Evolutionary conservation across 2,113 vertebrate genomes (phyloP), one percentile per base, ranked within the genome.

Genomic region (Calypte anna): DNA sequence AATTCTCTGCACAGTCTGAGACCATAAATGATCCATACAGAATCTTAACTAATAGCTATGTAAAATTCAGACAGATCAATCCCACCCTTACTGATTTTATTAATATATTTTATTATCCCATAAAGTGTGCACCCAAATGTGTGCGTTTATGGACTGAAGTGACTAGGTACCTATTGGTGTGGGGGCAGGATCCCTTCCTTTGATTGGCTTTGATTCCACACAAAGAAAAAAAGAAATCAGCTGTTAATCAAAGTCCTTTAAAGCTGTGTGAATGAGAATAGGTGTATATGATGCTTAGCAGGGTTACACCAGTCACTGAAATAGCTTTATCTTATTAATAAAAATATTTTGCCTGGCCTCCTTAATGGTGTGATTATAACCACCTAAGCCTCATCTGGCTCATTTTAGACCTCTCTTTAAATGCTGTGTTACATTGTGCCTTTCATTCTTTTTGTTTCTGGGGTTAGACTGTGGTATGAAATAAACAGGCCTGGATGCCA

Each of bases 401-500:
- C 51, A 6, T 75, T 89, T 91, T 48, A 80, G 44, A 86, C 14
- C 50, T 91, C 27, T 50, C 53, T 94, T 93, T 90, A 87, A 82
- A 57, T 80, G 59, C 55, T 79, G 15, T 63, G 59, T 92, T 89
- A 91, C 54, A 43, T 94, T 82, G 70, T 77, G 70, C 55, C 48
- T 88, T 91, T 82, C 36, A 6, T 77, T 76, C 40, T 6, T 79
- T 74, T 46, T 93, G 33, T 94, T 87, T 75, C 55, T 92, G 74
- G 66, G 63, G 24, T 91, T 90, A 80, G 75, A 70, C 68, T 85
- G 0, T 68, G 51, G 55, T 85, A 62, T 11, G 40, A 82, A 93
- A 58, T 88, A 87, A 46, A 70, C 85, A 82, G 38, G 62, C 95
- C 85, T 95, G 82, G 30, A 68, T 87, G 78, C 87, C 84, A 89